Evolutionary conservation across 2,888 invertebrate genomes (phyloP).

Genomic region (Drosophila anomelani): DNA sequence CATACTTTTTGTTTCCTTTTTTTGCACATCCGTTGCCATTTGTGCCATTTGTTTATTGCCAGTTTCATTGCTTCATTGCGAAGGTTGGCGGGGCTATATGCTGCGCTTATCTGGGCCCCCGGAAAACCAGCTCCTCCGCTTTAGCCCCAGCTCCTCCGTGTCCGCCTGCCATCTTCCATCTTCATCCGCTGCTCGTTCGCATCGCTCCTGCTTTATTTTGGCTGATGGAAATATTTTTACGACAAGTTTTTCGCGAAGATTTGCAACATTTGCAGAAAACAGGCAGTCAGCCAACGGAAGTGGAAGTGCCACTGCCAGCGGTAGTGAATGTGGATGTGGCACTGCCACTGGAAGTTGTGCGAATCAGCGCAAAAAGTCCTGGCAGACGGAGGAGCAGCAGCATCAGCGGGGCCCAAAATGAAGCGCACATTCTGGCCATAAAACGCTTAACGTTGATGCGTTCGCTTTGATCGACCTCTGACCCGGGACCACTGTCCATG

Average conservation of each 20-base stretch:
- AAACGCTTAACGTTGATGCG: conserved; percentile 71
- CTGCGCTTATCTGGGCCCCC: conserved; percentile 37
- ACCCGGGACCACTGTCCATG: conserved; percentile 8
- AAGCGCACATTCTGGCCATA: conserved; percentile 74
- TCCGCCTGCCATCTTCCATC: conserved; percentile 24
- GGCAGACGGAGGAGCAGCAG: conserved; percentile 10
- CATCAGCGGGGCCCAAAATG: conserved; percentile 52
- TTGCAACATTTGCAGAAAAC: conserved; percentile 78
- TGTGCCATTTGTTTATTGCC: conserved; percentile 78
- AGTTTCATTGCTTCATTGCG: conserved; percentile 74
- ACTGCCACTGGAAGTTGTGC: conserved; percentile 52
- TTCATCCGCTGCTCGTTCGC: conserved; percentile 36
- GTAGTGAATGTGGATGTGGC: conserved; percentile 40
- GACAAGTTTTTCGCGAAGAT: conserved; percentile 78
- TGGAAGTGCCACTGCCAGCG: conserved; percentile 39
- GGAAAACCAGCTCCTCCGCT: conserved; percentile 9
- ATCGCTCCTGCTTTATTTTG: conserved; percentile 43
- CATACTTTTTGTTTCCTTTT: conserved; percentile 36
- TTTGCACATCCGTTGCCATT: conserved; percentile 70
- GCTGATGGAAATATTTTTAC: conserved; percentile 80
- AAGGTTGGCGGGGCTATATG: conserved; percentile 29
- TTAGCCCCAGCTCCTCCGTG: conserved; percentile 7
- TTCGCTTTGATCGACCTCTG: conserved; percentile 20
- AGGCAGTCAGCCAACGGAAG: conserved; percentile 33
- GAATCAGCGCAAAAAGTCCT: conserved; percentile 67